Base-by-base conservation (phyloP, 2,888 invertebrate species). In the Protonemura montana region DNA sequence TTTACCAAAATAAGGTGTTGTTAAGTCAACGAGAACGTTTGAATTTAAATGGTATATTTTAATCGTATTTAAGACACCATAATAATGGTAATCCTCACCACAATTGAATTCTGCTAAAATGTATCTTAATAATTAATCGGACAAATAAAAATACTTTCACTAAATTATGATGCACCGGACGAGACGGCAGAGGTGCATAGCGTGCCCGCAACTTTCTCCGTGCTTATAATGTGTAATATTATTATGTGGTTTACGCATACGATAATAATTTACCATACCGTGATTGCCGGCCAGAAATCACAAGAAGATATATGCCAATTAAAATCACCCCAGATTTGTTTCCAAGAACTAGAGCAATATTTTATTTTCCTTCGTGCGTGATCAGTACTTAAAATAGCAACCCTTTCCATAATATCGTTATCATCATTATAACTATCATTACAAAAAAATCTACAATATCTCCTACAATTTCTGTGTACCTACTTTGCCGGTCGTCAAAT, bases 141-240 rank as follows among this genome's bases (percentile, higher is more conserved):
- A 21, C 59, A 59, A 21, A 21, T 21, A 59, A 59, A 59, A 59
- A 21, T 59, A 59, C 59, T 59, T 59, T 59, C 59, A 7, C 59
- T 59, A 59, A 59, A 59, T 59, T 59, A 59, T 59, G 59, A 59
- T 59, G 59, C 59, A 59, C 59, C 59, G 59, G 59, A 59, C n/a
- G n/a, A n/a, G n/a, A n/a, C 59, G 21, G 59, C 59, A 59, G 13
- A 59, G 13, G 21, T 59, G 59, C 59, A 59, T 59, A 21, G 59
- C 59, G 3, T 59, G 59, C 6, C 59, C 1, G 13, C 59, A 59
- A 59, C 59, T 59, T 59, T 59, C 59, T 59, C 59, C 21, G 59
- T 59, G 59, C 59, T 59, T 59, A 59, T 59, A 59, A 59, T 59
- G 59, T 59, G 59, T 59, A 59, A 59, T 59, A 59, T 59, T 59